Percentiles rank a stretch among this genome's conserved stretches.
Evolutionary conservation across 2,888 invertebrate species (phyloP).

Genomic region (Lasioglossum pauxillum): DNA sequence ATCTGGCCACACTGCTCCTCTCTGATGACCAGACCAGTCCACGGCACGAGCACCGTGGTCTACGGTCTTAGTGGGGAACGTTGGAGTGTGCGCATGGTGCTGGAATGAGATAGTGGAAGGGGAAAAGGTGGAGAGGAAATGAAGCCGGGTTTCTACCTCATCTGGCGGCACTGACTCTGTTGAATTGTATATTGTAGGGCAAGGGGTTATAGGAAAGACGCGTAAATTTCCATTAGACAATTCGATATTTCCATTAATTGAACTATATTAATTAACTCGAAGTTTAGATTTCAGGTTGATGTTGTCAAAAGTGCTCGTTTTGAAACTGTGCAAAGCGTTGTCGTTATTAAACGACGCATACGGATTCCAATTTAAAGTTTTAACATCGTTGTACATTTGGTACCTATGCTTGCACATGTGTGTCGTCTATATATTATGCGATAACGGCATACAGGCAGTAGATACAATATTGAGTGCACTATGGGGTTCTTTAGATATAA

Average conservation of each 20-base stretch:
- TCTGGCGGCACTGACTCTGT: no score
- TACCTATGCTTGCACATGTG: conserved; percentile 40
- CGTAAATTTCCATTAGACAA: background rate
- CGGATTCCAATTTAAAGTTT: conserved; percentile 35
- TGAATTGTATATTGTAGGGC: no score
- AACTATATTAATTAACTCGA: background rate
- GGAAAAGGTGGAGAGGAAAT: no score
- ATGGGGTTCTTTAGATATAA: conserved; percentile 32
- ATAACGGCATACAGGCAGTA: background rate
- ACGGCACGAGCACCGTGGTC: no score
- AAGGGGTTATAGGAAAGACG: background rate
- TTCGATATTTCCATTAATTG: background rate
- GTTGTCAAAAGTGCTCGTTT: conserved; percentile 29
- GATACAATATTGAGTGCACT: conserved; percentile 27
- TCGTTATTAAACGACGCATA: conserved; percentile 39
- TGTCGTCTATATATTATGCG: conserved; percentile 20
- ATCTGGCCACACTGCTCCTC: no score
- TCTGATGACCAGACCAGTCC: no score
- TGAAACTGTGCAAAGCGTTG: conserved; percentile 31
- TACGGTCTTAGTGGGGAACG: no score
- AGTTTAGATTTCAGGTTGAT: conserved; percentile 48
- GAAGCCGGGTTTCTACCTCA: no score
- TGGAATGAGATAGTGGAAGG: no score
- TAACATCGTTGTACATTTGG: conserved; percentile 30
- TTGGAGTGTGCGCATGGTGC: no score